Evolutionary conservation across 1,140 invertebrate genomes (phyloP).

Genomic region (Habropoda laboriosa): DNA sequence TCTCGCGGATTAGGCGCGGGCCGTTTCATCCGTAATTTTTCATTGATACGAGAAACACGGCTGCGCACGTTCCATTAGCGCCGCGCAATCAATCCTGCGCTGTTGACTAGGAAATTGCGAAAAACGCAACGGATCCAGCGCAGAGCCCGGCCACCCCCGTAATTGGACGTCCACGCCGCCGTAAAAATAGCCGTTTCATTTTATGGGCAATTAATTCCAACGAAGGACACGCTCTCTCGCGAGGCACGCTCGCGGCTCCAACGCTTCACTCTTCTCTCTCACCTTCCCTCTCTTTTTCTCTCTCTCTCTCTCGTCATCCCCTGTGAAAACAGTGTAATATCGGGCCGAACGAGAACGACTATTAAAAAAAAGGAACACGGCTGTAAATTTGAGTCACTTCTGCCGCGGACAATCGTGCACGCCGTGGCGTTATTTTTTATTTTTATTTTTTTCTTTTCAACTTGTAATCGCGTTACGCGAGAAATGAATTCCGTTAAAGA

Average conservation of each 20-base stretch:
- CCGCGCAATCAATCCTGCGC: constrained; percentile 47
- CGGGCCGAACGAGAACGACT: constrained; percentile 24
- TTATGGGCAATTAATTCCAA: constrained; percentile 75
- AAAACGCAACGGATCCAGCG: constrained; percentile 25
- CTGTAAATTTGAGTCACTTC: constrained; percentile 28
- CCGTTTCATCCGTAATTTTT: constrained; percentile 32
- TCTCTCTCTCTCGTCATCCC: constrained; percentile 7
- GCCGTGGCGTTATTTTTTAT: neutral
- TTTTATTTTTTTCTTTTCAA: neutral
- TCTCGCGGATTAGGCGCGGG: neutral
- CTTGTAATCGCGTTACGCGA: neutral
- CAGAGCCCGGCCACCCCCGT: constrained; percentile 14
- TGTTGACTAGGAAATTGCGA: constrained; percentile 47
- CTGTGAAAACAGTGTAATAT: constrained; percentile 37
- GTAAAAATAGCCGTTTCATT: constrained; percentile 74
- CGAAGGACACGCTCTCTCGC: constrained; percentile 55
- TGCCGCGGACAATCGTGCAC: neutral
- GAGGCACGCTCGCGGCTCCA: neutral
- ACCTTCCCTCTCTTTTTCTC: neutral
- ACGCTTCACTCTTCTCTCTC: neutral
- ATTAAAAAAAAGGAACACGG: constrained; percentile 19
- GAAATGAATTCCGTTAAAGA: neutral
- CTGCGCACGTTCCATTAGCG: constrained; percentile 42
- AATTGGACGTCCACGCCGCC: constrained; percentile 67
- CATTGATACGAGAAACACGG: constrained; percentile 11